A percentile compares a stretch with the other conserved stretches of the same genome.
Evolutionary conservation across 2,113 vertebrate species (phyloP).

Genomic region (Sylvia atricapilla): DNA sequence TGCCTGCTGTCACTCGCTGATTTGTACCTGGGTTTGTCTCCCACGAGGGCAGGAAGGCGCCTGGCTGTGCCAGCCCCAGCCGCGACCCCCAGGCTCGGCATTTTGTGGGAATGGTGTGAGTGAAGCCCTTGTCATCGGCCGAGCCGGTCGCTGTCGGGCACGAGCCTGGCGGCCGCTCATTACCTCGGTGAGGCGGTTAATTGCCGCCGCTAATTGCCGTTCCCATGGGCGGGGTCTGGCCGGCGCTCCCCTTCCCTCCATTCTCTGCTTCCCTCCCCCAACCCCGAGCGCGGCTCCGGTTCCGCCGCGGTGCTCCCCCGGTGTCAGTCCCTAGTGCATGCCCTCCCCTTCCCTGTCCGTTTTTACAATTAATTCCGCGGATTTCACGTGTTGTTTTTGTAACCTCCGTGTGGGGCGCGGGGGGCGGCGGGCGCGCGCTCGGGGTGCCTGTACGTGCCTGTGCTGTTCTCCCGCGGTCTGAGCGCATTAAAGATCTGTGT

Average conservation of each 20-base stretch:
- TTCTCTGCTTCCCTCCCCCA: not conserved
- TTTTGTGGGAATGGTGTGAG: not conserved
- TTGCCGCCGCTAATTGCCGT: not conserved
- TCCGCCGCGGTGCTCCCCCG: not conserved
- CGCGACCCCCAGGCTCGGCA: not conserved
- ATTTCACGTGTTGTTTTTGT: constrained; percentile 48
- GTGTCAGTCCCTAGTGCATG: constrained; percentile 38
- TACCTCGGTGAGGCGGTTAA: not conserved
- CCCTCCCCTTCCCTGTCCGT: not conserved
- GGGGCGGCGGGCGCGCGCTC: not conserved
- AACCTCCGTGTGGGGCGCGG: constrained; percentile 14
- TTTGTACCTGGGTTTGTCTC: not conserved
- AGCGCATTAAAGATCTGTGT: constrained; percentile 67
- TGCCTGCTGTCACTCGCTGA: not conserved
- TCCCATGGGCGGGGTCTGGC: not conserved
- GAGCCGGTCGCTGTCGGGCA: not conserved
- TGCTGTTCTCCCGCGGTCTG: constrained; percentile 57
- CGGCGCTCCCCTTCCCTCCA: not conserved
- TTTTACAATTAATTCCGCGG: not conserved
- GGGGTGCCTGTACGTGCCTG: constrained; percentile 11
- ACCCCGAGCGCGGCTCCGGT: not conserved
- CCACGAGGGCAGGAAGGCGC: not conserved
- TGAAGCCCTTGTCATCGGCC: not conserved
- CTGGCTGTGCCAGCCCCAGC: not conserved
- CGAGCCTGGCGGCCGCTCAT: not conserved